phyloP scores from a whole-genome alignment of 2,797 vertebrate species.

The Bradypodion pumilum region DNA sequence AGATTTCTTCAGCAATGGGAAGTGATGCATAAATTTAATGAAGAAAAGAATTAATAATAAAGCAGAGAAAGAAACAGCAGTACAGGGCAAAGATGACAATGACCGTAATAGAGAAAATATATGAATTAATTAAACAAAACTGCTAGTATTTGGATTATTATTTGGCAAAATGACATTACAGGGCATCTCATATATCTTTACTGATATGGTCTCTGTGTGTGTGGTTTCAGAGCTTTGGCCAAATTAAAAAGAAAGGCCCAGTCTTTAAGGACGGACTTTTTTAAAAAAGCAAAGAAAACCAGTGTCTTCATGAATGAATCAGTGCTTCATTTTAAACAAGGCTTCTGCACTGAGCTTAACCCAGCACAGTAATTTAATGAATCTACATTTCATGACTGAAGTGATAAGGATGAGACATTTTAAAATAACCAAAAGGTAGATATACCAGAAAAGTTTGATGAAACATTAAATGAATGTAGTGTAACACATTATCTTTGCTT shows the following conservation, averaged over 20 bases:
- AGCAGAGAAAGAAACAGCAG: not conserved
- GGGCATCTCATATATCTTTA: constrained; percentile 19
- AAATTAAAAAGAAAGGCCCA: constrained; percentile 36
- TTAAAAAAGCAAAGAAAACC: not conserved
- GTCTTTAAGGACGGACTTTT: constrained; percentile 53
- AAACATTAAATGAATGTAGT: constrained; percentile 85
- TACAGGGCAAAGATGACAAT: not conserved
- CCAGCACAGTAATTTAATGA: constrained; percentile 75
- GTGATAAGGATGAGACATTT: constrained; percentile 81
- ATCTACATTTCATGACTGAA: constrained; percentile 79
- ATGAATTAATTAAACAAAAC: not conserved
- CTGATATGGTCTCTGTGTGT: constrained; percentile 53
- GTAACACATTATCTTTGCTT: constrained; percentile 85
- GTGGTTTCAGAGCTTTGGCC: constrained; percentile 39
- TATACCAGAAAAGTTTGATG: constrained; percentile 79
- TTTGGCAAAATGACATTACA: constrained; percentile 15
- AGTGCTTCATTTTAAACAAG: constrained; percentile 58
- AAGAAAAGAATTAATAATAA: not conserved
- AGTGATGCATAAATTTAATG: not conserved
- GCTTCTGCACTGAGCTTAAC: constrained; percentile 64
- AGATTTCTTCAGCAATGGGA: not conserved
- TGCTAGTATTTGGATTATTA: constrained; percentile 31
- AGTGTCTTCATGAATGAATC: constrained; percentile 62
- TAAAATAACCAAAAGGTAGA: constrained; percentile 84
- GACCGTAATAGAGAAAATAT: not conserved